Percentiles rank a stretch among this genome's conserved stretches.
These are phyloP conservation scores for Pachymerium ferrugineum DNA, from an alignment of 2,888 invertebrate genomes.

Conservation along the genomic window DNA sequence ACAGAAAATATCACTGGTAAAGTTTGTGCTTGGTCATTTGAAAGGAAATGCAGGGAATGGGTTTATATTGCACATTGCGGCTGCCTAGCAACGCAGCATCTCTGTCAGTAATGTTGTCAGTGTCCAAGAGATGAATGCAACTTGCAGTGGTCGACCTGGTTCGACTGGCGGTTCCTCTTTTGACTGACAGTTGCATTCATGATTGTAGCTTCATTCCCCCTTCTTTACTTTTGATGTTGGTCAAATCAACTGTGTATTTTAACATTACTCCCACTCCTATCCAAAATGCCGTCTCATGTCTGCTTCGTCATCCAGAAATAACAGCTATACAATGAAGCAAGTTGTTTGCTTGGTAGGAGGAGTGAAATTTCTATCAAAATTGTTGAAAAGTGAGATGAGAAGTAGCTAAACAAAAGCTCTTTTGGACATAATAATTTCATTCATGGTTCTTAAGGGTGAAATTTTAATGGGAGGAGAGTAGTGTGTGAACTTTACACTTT, in stretches of 20 bases:
- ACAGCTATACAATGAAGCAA: background rate
- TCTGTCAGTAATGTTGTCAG: conserved; percentile 4
- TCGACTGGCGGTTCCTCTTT: background rate
- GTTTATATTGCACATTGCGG: background rate
- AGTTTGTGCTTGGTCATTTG: too few relatives aligned
- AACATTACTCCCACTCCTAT: too few relatives aligned
- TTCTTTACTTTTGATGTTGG: conserved; percentile 22
- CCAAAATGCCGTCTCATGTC: too few relatives aligned
- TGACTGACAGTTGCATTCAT: conserved; percentile 20
- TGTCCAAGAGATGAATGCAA: background rate
- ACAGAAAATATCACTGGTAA: too few relatives aligned
- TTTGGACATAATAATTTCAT: background rate
- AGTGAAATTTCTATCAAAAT: background rate
- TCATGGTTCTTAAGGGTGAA: background rate
- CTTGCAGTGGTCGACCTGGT: conserved; percentile 16
- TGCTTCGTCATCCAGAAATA: conserved; percentile 15
- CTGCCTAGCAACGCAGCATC: background rate
- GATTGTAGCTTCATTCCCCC: conserved; percentile 16
- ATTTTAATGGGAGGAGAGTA: too few relatives aligned
- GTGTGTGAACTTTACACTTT: too few relatives aligned
- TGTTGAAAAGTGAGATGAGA: background rate
- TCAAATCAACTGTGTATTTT: conserved; percentile 22
- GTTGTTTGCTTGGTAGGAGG: conserved; percentile 1
- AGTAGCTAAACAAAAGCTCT: background rate
- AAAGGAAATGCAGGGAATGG: background rate